Evolutionary conservation across 2,797 vertebrate genomes (phyloP).

Genomic region (Triplophysa bombifrons): DNA sequence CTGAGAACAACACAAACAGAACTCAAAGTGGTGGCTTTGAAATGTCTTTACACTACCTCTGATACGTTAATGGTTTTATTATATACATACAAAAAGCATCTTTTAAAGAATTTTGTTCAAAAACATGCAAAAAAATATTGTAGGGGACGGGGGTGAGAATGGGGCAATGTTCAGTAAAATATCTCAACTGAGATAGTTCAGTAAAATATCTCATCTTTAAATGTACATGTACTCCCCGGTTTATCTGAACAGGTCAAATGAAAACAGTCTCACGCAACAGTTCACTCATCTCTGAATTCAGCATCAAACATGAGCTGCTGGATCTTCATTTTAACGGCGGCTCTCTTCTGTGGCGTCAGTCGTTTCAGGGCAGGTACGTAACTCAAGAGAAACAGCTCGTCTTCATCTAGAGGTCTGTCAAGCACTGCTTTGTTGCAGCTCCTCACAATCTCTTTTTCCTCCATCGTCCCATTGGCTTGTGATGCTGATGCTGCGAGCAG

Average conservation of each 20-base stretch:
- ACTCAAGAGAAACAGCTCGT: slow-evolving; percentile 76
- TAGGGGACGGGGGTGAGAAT: no score
- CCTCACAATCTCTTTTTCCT: slow-evolving; percentile 62
- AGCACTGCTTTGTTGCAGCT: slow-evolving; percentile 56
- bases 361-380: slow-evolving; percentile 74
- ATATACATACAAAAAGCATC: background rate
- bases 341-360: slow-evolving; percentile 74
- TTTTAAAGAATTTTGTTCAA: background rate
- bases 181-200: background rate
- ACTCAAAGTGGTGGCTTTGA: background rate
- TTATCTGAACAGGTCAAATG: background rate
- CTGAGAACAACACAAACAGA: background rate
- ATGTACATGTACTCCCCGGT: background rate
- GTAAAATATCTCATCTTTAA: background rate
- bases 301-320: slow-evolving; percentile 78
- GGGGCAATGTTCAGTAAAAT: background rate
- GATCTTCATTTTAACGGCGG: slow-evolving; percentile 76
- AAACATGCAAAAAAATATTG: background rate
- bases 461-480: background rate
- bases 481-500: slow-evolving; percentile 11
- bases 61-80: background rate
- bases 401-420: slow-evolving; percentile 68
- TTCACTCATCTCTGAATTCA: slow-evolving; percentile 65
- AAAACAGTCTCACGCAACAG: background rate
- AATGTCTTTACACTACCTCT: background rate